Evolutionary conservation across 92 coral and sea anemone species (phyloP), one percentile per base, ranked within the genome.

Genomic region (Parazoanthus swiftii): DNA sequence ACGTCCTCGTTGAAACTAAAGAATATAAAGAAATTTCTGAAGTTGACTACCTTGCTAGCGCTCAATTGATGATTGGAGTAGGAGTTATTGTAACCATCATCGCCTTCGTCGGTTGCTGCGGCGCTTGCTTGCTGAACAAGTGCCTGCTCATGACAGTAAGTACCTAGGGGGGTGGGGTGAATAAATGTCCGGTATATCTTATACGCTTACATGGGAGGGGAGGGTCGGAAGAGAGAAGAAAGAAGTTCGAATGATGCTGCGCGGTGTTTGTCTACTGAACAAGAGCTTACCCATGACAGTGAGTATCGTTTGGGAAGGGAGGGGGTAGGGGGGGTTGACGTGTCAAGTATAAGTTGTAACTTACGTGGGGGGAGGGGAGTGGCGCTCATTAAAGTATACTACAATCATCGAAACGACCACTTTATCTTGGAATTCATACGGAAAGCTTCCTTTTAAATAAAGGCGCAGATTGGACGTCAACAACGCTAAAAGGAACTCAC

Each of bases 51-150:
- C 33, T 71, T 10, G n/a, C 77, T 23, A 44, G 86, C 42, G 86
- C 86, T n/a, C 38, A 83, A 8, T 77, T 83, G 16, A 68, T 68
- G 86, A 70, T 83, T 39, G 86, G 58, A 1, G 86, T 83, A 2
- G 86, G 86, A 6, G 86, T 83, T 8, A 43, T 83, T 14, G 63
- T 83, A 18, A 33, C 86, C 37, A 8, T 83, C 23, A 71, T 83
- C 33, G 86, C 86, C 6, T 83, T 83, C 77, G 25, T 83, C 6
- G 86, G 86, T 44, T 83, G 86, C 44, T 83, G 86, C 14, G 86
- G 86, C 8, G 86, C 86, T 21, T 83, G 86, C 29, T 14, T 39
- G 8, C 77, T 83, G 4, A 83, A 83, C 77, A 68, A 68, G 3
- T 83, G 86, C 77, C 65, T 83, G 8, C 77, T 83, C 14, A 46